Percentiles rank a stretch among this genome's conserved stretches.
phyloP scores from a whole-genome alignment of 2,797 vertebrate genomes.

The Phalanger gymnotis region DNA sequence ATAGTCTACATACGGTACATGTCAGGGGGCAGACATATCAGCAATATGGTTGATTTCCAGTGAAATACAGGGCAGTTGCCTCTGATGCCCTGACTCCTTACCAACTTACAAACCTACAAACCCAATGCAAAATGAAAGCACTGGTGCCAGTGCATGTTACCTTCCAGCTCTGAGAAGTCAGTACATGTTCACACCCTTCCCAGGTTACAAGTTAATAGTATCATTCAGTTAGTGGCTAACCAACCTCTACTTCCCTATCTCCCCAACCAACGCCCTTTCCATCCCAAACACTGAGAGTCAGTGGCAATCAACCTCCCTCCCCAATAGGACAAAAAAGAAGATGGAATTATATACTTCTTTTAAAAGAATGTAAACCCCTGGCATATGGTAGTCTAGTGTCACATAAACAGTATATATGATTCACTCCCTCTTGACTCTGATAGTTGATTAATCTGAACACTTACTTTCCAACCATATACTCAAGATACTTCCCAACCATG shows the following conservation, averaged over 20 bases:
- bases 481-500: conserved; percentile 44
- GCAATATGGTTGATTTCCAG: conserved; percentile 11
- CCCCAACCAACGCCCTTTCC: no score
- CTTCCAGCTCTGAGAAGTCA: no score
- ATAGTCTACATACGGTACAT: background rate
- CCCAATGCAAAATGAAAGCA: no score
- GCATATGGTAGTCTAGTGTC: background rate
- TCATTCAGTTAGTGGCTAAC: no score
- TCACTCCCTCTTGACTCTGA: conserved; percentile 26
- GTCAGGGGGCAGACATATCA: background rate
- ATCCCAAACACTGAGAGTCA: background rate
- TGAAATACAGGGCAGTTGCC: background rate
- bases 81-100: background rate
- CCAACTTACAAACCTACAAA: background rate
- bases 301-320: background rate
- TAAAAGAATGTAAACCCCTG: background rate
- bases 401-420: background rate
- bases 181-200: no score
- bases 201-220: no score
- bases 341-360: background rate
- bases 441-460: conserved; percentile 43
- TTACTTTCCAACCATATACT: conserved; percentile 45
- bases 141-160: no score
- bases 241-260: no score
- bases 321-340: background rate